These are phyloP conservation scores for Ptychoptera contaminata DNA, from an alignment of 2,888 invertebrate genomes.

Conservation along the genomic window DNA sequence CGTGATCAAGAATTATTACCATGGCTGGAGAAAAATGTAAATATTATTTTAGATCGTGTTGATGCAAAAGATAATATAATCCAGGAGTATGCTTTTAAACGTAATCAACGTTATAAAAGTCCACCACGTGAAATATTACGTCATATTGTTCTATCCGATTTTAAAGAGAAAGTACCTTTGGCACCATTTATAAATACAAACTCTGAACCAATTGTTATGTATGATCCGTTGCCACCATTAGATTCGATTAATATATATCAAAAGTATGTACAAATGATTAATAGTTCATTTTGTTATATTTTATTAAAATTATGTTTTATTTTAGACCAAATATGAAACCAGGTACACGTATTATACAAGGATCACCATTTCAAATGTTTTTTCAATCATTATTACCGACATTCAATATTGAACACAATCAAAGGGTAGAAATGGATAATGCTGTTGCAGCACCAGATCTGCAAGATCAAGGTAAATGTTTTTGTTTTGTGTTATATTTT, in stretches of 20 bases:
- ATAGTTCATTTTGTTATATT: background rate
- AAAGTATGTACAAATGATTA: slow-evolving; percentile 21
- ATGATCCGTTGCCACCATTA: slow-evolving; percentile 63
- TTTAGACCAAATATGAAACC: background rate
- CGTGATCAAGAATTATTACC: slow-evolving; percentile 53
- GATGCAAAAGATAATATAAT: slow-evolving; percentile 43
- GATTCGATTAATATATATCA: slow-evolving; percentile 60
- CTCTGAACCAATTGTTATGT: slow-evolving; percentile 41
- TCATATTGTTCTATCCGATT: slow-evolving; percentile 32
- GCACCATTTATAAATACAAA: slow-evolving; percentile 27
- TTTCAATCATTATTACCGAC: slow-evolving; percentile 58
- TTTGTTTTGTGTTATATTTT: background rate
- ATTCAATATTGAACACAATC: slow-evolving; percentile 32
- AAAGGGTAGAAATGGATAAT: slow-evolving; percentile 8
- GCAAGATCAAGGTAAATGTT: slow-evolving; percentile 7
- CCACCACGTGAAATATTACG: slow-evolving; percentile 28
- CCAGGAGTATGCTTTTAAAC: slow-evolving; percentile 42
- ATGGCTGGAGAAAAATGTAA: slow-evolving; percentile 63
- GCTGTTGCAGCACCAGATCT: slow-evolving; percentile 11
- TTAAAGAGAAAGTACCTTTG: slow-evolving; percentile 32
- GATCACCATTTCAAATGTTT: slow-evolving; percentile 38
- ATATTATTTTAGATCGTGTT: slow-evolving; percentile 43
- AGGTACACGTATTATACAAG: background rate
- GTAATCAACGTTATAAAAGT: slow-evolving; percentile 31
- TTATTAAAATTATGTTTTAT: background rate